Percentiles rank a stretch among this genome's conserved stretches.
phyloP scores from a whole-genome alignment of 2,113 vertebrate species.

The Tyrannus savana region DNA sequence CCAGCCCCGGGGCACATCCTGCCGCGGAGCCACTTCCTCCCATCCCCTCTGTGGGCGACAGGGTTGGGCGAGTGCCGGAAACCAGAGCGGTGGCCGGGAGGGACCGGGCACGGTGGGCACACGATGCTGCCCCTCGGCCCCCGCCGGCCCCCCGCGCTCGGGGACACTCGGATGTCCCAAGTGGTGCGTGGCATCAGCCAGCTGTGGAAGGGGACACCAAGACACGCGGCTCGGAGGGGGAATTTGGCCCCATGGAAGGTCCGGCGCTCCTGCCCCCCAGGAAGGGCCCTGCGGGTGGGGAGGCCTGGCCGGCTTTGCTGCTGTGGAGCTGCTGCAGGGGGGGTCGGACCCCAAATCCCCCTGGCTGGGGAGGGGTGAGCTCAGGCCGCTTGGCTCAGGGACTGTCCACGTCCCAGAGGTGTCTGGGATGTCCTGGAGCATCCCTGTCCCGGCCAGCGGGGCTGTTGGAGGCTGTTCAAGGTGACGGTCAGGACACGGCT shows the following conservation, averaged over 20 bases:
- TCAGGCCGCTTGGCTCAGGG: accelerated
- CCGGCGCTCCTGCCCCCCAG: neutral
- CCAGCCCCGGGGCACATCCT: neutral
- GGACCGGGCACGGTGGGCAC: accelerated
- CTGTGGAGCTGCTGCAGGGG: neutral
- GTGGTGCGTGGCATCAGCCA: accelerated
- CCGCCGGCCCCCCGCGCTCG: accelerated
- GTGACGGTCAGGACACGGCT: neutral
- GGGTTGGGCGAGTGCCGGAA: neutral
- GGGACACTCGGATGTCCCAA: accelerated
- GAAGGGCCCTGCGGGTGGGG: neutral
- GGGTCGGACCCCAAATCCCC: neutral
- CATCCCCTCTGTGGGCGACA: neutral
- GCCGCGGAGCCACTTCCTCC: neutral
- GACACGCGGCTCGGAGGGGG: neutral
- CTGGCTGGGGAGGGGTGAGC: accelerated
- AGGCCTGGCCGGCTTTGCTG: accelerated
- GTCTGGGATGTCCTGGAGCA: neutral
- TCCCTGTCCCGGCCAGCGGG: accelerated
- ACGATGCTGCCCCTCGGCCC: accelerated
- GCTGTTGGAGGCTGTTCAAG: neutral
- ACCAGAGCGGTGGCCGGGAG: neutral
- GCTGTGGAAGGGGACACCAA: neutral
- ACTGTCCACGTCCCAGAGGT: neutral
- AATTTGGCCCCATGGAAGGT: accelerated